These are phyloP conservation scores for Ooceraea biroi DNA, from an alignment of 1,140 invertebrate species.

Conservation along the genomic window DNA sequence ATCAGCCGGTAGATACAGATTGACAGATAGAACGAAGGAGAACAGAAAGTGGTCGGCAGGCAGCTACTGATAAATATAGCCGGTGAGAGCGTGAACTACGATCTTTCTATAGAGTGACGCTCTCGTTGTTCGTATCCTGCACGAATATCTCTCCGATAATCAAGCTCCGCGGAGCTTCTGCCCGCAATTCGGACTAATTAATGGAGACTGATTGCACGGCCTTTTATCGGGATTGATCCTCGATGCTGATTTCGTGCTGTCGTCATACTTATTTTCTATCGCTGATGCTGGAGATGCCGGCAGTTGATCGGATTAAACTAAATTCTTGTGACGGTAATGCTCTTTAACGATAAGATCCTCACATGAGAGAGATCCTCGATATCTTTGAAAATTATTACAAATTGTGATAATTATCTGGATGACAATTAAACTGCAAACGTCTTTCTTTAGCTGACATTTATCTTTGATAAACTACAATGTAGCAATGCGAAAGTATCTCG, in stretches of 20 bases:
- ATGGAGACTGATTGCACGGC: slow-evolving; percentile 81
- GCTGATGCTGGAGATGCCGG: slow-evolving; percentile 36
- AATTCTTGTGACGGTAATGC: slow-evolving; percentile 35
- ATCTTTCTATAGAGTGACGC: slow-evolving; percentile 38
- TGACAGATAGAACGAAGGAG: slow-evolving; percentile 30
- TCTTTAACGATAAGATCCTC: background rate
- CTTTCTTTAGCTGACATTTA: background rate
- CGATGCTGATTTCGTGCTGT: slow-evolving; percentile 73
- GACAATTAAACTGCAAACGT: background rate
- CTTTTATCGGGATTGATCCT: slow-evolving; percentile 78
- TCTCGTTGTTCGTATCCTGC: slow-evolving; percentile 39
- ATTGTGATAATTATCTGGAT: background rate
- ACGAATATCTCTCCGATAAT: slow-evolving; percentile 75
- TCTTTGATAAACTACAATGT: background rate
- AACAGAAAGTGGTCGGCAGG: slow-evolving; percentile 26
- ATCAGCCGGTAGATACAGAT: slow-evolving; percentile 15
- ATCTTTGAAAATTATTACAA: background rate
- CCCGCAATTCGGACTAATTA: slow-evolving; percentile 78
- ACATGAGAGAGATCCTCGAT: background rate
- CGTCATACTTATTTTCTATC: slow-evolving; percentile 71
- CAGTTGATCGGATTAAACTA: slow-evolving; percentile 58
- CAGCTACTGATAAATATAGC: slow-evolving; percentile 67
- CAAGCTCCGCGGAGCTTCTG: slow-evolving; percentile 73
- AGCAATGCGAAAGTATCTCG: no score
- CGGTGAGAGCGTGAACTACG: slow-evolving; percentile 29